phyloP scores from a whole-genome alignment of 2,888 invertebrate species.

The Seladonia tumulorum region DNA sequence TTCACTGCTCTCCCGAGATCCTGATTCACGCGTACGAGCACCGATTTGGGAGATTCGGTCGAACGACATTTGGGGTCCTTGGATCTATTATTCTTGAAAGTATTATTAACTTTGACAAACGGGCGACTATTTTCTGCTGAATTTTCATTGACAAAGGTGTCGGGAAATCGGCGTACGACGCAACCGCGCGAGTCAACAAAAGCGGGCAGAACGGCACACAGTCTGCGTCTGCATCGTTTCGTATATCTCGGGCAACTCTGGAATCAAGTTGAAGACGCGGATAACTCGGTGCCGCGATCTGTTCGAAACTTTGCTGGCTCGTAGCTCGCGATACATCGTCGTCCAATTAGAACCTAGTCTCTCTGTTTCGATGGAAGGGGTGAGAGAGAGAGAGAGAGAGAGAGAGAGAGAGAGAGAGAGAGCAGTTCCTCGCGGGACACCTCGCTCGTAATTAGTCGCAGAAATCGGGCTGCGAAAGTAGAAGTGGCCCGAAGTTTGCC shows the following conservation, averaged over 20 bases:
- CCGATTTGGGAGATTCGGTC: not conserved
- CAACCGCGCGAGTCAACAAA: not conserved
- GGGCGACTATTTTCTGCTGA: too few relatives aligned
- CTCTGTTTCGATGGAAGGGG: not conserved
- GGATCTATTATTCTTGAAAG: too few relatives aligned
- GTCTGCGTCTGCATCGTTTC: not conserved
- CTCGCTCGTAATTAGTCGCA: constrained; percentile 47
- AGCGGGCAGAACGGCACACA: not conserved
- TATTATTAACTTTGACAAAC: not conserved
- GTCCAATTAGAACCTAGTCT: constrained; percentile 39
- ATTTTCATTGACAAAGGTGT: not conserved
- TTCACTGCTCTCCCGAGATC: not conserved
- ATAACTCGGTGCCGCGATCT: constrained; percentile 21
- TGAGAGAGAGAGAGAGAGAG: too few relatives aligned
- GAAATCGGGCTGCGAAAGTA: constrained; percentile 33
- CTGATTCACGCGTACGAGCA: not conserved
- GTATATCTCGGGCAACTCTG: not conserved
- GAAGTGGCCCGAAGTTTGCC: constrained; percentile 43
- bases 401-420: not conserved
- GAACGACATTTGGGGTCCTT: not conserved
- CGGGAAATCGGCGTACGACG: not conserved
- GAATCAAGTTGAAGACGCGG: constrained; percentile 17
- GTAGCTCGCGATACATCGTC: constrained; percentile 23
- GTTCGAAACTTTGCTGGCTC: constrained; percentile 22
- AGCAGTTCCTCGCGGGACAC: not conserved